Conservation (phyloP, 2,797 vertebrate genomes). For the Tapirus indicus region DNA sequence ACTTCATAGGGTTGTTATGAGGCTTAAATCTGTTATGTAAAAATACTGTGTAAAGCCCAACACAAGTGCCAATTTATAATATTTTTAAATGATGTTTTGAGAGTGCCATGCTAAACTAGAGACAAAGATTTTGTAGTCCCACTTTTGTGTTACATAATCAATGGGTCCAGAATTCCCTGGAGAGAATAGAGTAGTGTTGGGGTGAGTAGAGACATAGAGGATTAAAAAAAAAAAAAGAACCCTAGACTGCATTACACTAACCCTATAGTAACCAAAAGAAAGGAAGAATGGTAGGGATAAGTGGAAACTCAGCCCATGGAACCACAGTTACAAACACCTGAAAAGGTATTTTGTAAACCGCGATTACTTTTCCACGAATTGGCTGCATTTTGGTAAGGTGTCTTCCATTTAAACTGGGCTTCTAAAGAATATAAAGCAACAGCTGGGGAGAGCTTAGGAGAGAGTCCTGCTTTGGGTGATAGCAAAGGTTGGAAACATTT, state of each 20-base stretch:
- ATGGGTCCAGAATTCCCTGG: neutral
- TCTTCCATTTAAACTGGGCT: neutral
- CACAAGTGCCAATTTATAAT: neutral
- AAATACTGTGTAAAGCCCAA: neutral
- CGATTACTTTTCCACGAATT: neutral
- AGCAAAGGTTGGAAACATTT: slow-evolving; percentile 75
- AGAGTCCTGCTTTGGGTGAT: slow-evolving; percentile 43
- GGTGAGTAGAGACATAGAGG: neutral
- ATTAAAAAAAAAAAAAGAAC: neutral
- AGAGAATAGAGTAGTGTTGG: neutral
- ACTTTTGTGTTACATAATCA: neutral
- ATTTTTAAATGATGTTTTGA: slow-evolving; percentile 17
- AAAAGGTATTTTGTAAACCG: neutral
- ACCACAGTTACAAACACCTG: neutral
- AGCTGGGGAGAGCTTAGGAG: neutral
- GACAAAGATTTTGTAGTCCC: neutral
- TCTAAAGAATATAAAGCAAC: slow-evolving; percentile 11
- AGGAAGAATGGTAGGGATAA: neutral
- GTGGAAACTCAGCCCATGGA: neutral
- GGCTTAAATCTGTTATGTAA: neutral
- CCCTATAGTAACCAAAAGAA: neutral
- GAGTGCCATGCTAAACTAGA: neutral
- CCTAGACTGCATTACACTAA: neutral
- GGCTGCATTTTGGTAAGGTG: neutral
- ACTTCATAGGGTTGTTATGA: neutral